phyloP scores from a whole-genome alignment of 2,888 invertebrate species.

The Synergus gifuensis region DNA sequence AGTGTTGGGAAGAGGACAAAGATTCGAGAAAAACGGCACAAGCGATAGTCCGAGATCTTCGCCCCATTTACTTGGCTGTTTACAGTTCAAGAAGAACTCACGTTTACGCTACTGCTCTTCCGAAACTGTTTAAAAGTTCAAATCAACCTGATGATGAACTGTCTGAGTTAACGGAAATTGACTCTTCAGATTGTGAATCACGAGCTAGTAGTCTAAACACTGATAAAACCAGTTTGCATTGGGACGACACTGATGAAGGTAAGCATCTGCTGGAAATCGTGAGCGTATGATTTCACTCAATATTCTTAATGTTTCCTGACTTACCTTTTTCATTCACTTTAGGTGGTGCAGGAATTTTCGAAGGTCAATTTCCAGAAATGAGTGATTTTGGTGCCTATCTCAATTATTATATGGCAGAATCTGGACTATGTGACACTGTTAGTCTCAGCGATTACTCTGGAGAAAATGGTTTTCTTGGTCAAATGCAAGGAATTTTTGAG shows the following conservation, averaged over 20 bases:
- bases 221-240: conserved; percentile 70
- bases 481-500: conserved; percentile 80
- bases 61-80: conserved; percentile 87
- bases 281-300: neutral
- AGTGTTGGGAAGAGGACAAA: conserved; percentile 90
- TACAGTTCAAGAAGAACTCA: conserved; percentile 82
- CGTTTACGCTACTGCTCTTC: conserved; percentile 80
- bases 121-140: conserved; percentile 70
- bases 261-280: conserved; percentile 41
- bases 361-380: conserved; percentile 44
- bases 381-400: conserved; percentile 66
- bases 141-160: conserved; percentile 61
- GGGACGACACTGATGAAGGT: conserved; percentile 71
- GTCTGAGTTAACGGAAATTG: conserved; percentile 62
- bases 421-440: conserved; percentile 53
- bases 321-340: neutral
- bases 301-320: neutral
- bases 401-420: conserved; percentile 66
- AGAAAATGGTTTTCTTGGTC: conserved; percentile 63
- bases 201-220: conserved; percentile 69
- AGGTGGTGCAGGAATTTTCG: conserved; percentile 3
- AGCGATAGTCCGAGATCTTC: conserved; percentile 91
- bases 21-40: conserved; percentile 88
- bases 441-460: conserved; percentile 40
- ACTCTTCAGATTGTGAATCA: conserved; percentile 70